A percentile compares a stretch with the other conserved stretches of the same genome.
Evolutionary conservation across 2,888 invertebrate species (phyloP).

Genomic region (Pterostichus niger): DNA sequence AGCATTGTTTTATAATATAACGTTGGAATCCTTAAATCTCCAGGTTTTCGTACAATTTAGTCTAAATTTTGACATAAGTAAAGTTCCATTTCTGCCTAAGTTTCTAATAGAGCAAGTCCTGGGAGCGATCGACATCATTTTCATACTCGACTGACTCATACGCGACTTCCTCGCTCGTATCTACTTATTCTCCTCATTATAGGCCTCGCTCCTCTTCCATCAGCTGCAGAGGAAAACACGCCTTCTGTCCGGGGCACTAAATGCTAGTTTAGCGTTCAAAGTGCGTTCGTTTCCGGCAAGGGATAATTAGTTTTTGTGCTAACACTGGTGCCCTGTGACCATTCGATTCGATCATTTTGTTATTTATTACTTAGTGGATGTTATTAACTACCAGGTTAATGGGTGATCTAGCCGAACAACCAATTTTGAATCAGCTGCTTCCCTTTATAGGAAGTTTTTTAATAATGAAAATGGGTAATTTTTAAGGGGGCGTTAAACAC

Average conservation of each 20-base stretch:
- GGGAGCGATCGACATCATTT: neutral
- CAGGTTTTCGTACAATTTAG: too few relatives aligned
- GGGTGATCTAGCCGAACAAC: neutral
- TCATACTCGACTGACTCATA: slow-evolving; percentile 36
- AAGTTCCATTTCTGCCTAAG: too few relatives aligned
- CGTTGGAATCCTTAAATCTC: too few relatives aligned
- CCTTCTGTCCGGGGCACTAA: neutral
- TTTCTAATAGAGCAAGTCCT: neutral
- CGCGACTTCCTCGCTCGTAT: slow-evolving; percentile 25
- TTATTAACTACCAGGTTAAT: slow-evolving; percentile 20
- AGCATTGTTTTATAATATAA: too few relatives aligned
- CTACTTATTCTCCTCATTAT: slow-evolving; percentile 40
- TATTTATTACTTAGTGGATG: slow-evolving; percentile 31
- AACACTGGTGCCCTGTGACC: slow-evolving; percentile 16
- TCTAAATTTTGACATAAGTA: too few relatives aligned
- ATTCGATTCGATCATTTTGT: slow-evolving; percentile 41
- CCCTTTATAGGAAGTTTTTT: neutral
- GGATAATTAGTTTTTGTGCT: slow-evolving; percentile 39
- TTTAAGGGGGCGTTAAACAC: slow-evolving; percentile 17
- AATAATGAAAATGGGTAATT: slow-evolving; percentile 17
- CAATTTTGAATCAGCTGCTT: slow-evolving; percentile 40
- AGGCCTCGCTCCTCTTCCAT: neutral
- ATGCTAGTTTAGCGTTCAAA: slow-evolving; percentile 1
- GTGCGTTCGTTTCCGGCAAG: slow-evolving; percentile 35
- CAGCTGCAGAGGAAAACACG: slow-evolving; percentile 19